Conservation (phyloP, 2,888 invertebrate genomes). For the Beris morrisii region DNA sequence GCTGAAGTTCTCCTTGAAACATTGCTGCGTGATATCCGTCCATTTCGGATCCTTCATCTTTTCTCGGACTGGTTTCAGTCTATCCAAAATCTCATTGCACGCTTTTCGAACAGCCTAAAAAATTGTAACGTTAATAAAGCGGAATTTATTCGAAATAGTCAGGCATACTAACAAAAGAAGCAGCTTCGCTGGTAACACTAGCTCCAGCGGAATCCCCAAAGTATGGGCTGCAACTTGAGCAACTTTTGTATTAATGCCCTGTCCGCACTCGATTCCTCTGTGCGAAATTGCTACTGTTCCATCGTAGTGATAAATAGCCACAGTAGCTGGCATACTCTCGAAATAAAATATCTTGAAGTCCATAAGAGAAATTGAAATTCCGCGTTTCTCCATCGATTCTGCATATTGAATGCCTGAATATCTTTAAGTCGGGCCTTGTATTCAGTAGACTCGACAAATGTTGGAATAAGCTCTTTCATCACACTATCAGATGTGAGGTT, state of each 20-base stretch:
- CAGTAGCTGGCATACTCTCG: slow-evolving; percentile 59
- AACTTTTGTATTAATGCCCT: slow-evolving; percentile 72
- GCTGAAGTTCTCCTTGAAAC: slow-evolving; percentile 41
- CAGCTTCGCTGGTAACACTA: slow-evolving; percentile 67
- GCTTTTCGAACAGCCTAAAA: slow-evolving; percentile 59
- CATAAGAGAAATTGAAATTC: slow-evolving; percentile 65
- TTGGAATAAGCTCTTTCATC: slow-evolving; percentile 34
- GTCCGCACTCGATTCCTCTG: slow-evolving; percentile 71
- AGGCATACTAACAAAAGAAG: slow-evolving; percentile 54
- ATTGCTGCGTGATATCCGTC: slow-evolving; percentile 40
- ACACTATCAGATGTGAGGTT: slow-evolving; percentile 55
- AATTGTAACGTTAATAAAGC: neutral
- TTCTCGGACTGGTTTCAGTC: slow-evolving; percentile 34
- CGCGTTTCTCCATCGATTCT: slow-evolving; percentile 78
- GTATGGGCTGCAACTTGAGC: slow-evolving; percentile 71
- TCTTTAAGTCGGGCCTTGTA: slow-evolving; percentile 59
- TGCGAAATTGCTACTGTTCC: slow-evolving; percentile 68
- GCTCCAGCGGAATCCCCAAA: slow-evolving; percentile 67
- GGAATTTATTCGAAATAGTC: neutral
- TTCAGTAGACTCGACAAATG: slow-evolving; percentile 47
- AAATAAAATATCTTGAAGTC: slow-evolving; percentile 60
- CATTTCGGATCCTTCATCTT: slow-evolving; percentile 34
- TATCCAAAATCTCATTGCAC: slow-evolving; percentile 61
- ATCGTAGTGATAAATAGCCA: slow-evolving; percentile 69
- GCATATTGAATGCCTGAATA: slow-evolving; percentile 62